A percentile compares a stretch with the other conserved stretches of the same genome.
Evolutionary conservation across 2,113 vertebrate genomes (phyloP).

Genomic region (Chauna torquata): DNA sequence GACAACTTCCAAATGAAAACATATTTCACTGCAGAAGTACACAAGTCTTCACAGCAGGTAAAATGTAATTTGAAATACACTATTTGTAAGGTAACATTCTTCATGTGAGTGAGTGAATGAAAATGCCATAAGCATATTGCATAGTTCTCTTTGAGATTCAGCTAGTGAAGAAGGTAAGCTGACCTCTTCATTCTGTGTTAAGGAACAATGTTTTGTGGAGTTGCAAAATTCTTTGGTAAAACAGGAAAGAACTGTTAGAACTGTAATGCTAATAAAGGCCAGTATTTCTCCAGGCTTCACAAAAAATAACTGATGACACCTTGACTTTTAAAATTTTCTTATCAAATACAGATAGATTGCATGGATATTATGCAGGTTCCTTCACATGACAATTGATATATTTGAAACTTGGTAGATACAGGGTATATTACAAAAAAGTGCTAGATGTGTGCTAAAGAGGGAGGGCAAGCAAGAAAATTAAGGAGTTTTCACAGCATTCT

Average conservation of each 20-base stretch:
- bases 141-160: background rate
- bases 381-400: background rate
- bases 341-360: background rate
- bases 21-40: constrained; percentile 46
- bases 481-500: background rate
- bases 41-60: constrained; percentile 56
- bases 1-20: constrained; percentile 63
- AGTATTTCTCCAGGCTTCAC: background rate
- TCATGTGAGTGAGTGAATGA: constrained; percentile 27
- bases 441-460: background rate
- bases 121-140: background rate
- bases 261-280: background rate
- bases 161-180: constrained; percentile 7
- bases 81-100: constrained; percentile 27
- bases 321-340: background rate
- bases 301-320: background rate
- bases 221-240: constrained; percentile 1
- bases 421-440: background rate
- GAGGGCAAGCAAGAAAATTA: background rate
- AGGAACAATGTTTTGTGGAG: background rate
- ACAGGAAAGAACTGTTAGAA: background rate
- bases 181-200: background rate
- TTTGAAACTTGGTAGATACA: background rate
- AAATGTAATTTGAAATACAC: constrained; percentile 48
- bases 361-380: background rate